These are phyloP conservation scores for Theodoxus fluviatilis DNA, from an alignment of 2,888 invertebrate species.

Conservation along the genomic window DNA sequence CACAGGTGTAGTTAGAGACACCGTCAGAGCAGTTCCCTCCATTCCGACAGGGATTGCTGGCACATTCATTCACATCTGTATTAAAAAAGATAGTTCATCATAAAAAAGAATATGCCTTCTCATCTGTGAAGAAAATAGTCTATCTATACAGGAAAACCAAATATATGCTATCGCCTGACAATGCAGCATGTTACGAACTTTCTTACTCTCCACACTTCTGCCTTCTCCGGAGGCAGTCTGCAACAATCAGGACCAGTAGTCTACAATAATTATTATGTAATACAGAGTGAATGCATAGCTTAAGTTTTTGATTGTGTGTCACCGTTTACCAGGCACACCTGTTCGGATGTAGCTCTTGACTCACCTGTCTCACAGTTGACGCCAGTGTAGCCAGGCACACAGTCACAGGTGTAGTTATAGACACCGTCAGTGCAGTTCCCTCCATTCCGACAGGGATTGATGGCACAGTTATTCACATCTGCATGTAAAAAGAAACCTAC, in stretches of 20 bases:
- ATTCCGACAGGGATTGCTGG: neutral
- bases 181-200: too few species aligned
- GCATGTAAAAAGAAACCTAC: neutral
- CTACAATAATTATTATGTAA: neutral
- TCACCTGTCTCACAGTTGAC: conserved; percentile 20
- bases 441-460: conserved; percentile 18
- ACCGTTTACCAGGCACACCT: neutral
- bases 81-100: too few species aligned
- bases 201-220: too few species aligned
- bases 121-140: too few species aligned
- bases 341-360: too few species aligned
- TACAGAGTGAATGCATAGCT: neutral
- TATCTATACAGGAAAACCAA: too few species aligned
- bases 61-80: conserved; percentile 11
- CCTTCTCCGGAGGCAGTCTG: too few species aligned
- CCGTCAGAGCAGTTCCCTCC: neutral
- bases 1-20: conserved; percentile 9
- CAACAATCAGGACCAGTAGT: too few species aligned
- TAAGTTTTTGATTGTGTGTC: neutral
- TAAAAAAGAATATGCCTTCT: too few species aligned
- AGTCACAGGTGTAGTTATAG: conserved; percentile 23
- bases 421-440: conserved; percentile 17
- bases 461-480: conserved; percentile 12
- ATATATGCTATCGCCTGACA: too few species aligned
- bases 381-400: conserved; percentile 22